These are phyloP conservation scores for Acanthopagrus latus DNA, from an alignment of 2,797 vertebrate species.

Conservation along the genomic window DNA sequence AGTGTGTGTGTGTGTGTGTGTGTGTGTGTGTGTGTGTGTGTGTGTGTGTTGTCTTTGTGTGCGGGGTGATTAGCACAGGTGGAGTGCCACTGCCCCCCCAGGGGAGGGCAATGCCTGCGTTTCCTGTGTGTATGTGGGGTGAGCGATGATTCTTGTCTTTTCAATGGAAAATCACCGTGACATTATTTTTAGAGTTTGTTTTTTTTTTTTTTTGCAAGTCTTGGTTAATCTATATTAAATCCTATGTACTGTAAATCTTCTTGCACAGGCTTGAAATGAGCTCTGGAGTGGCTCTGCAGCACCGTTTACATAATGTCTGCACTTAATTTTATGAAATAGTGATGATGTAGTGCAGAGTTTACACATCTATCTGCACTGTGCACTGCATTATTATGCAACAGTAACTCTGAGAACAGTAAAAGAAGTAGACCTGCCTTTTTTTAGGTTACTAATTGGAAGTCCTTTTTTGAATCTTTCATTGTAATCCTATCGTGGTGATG, in stretches of 20 bases:
- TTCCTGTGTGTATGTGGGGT: conserved; percentile 1
- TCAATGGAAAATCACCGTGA: conserved; percentile 51
- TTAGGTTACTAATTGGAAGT: not conserved
- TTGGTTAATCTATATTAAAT: not conserved
- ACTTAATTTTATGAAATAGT: not conserved
- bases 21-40: conserved; percentile 8
- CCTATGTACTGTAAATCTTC: not conserved
- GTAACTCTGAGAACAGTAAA: not conserved
- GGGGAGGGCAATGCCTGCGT: conserved; percentile 34
- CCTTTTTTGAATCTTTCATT: not conserved
- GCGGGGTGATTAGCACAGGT: conserved; percentile 49
- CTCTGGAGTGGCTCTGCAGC: not conserved
- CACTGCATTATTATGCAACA: conserved; percentile 8
- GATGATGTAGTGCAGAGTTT: not conserved
- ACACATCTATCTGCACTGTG: not conserved
- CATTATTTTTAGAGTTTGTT: not conserved
- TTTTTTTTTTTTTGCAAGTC: not conserved
- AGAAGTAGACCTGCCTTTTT: not conserved
- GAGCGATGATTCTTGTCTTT: conserved; percentile 30
- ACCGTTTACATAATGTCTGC: not conserved
- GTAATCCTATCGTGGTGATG: not conserved
- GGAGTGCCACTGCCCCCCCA: conserved; percentile 15
- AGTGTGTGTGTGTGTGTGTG: conserved; percentile 9
- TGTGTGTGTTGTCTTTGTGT: conserved; percentile 35
- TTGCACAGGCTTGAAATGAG: not conserved